Conservation (phyloP, 2,113 vertebrate species). For the Leptosomus discolor region DNA sequence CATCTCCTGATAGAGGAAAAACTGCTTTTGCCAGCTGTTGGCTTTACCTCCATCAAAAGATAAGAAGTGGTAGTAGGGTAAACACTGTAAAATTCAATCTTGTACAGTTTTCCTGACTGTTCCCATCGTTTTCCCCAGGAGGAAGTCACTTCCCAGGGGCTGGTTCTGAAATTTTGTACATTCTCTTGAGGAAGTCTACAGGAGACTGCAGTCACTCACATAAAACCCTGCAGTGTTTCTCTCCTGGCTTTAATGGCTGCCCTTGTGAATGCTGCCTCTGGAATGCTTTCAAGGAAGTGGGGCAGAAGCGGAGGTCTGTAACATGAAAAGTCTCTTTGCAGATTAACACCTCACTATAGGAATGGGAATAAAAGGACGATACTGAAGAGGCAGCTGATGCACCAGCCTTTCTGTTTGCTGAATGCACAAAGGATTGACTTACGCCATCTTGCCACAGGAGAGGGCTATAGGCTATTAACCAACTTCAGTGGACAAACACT, state of each 20-base stretch:
- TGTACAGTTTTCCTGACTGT: not conserved
- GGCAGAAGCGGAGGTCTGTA: not conserved
- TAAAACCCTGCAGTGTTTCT: not conserved
- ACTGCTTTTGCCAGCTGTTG: slow-evolving; percentile 18
- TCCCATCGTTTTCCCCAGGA: not conserved
- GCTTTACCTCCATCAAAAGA: not conserved
- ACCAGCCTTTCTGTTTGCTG: not conserved
- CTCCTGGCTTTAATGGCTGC: not conserved
- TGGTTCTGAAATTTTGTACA: not conserved
- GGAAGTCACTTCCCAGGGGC: not conserved
- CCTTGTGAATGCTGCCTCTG: not conserved
- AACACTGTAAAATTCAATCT: not conserved
- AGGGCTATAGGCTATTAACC: slow-evolving; percentile 45
- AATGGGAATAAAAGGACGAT: not conserved
- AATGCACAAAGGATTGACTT: not conserved
- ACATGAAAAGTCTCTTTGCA: not conserved
- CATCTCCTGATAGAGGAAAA: not conserved
- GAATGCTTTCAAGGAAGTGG: not conserved
- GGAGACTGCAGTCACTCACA: not conserved
- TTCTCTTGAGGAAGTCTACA: not conserved
- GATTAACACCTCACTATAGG: not conserved
- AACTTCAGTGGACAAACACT: slow-evolving; percentile 24
- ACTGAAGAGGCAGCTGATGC: not conserved
- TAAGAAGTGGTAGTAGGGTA: fast-evolving
- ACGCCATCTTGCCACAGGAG: not conserved